Evolutionary conservation across 2,797 vertebrate genomes (phyloP), one percentile per base, ranked within the genome.

Genomic region (Synanceia verrucosa): DNA sequence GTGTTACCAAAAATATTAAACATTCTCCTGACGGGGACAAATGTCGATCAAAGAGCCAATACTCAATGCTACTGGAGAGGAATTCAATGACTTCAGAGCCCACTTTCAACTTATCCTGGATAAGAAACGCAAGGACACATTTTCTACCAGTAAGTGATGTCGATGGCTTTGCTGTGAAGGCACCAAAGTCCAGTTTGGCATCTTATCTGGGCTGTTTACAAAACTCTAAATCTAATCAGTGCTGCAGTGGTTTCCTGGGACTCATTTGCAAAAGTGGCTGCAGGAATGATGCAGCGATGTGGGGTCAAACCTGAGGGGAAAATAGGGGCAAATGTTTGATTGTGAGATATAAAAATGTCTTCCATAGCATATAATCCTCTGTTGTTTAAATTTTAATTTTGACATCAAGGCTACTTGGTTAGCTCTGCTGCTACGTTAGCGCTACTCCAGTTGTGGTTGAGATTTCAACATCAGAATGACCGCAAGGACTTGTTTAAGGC

Each of bases 211-310:
- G 43, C 66, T 51, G 74, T 82, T 84, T 79, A 79, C 24, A 1
- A 63, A 85, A 84, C 72, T 74, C 62, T 53, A 67, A 85, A 84
- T 83, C 65, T 71, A 76, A 85, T 74, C 73, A 58, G 51, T 1
- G 5, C 41, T 37, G 62, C 48, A 21, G 70, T n/a, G 2, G 24
- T 6, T 73, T 43, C 34, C 28, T 10, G 19, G 14, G 58, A 37
- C 44, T 41, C 44, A 44, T 65, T 78, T 55, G 58, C 31, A 73
- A 61, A n/a, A 77, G 64, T 55, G 67, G 61, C 44, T 73, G 39
- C 55, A 83, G 73, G 60, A 44, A 74, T 47, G 53, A 56, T 26
- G 48, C 43, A 60, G 39, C 0, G 19, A 51, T 13, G 13, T 11
- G 41, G 50, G n/a, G 65, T 79, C 50, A 26, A 44, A 21, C 64